Evolutionary conservation across 1,140 invertebrate species (phyloP).

Genomic region (Trichonephila inaurata): DNA sequence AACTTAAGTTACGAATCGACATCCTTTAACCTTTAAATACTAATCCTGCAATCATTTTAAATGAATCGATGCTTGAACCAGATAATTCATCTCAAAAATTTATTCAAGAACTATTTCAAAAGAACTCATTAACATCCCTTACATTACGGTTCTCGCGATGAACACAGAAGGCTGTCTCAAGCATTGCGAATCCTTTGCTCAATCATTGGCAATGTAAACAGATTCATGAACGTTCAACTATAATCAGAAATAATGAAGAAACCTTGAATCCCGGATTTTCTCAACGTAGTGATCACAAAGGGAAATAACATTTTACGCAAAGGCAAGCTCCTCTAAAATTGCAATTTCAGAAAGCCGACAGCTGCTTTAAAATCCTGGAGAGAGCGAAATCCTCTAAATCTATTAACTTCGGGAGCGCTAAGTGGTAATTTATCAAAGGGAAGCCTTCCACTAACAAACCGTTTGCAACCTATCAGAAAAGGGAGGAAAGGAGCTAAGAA

Average conservation of each 20-base stretch:
- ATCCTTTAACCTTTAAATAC: too few relatives aligned
- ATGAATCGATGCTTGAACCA: too few relatives aligned
- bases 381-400: constrained; percentile 1
- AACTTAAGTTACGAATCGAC: too few relatives aligned
- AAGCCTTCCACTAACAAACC: background rate
- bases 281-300: background rate
- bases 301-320: constrained; percentile 1
- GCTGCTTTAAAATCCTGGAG: background rate
- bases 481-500: background rate
- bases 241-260: background rate
- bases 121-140: too few relatives aligned
- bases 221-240: too few relatives aligned
- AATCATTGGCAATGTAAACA: too few relatives aligned
- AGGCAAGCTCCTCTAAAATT: background rate
- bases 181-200: too few relatives aligned
- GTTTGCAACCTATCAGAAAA: constrained; percentile 16
- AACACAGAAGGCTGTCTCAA: too few relatives aligned
- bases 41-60: too few relatives aligned
- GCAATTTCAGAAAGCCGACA: constrained; percentile 2
- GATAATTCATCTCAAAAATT: too few relatives aligned
- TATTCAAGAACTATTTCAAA: too few relatives aligned
- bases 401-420: background rate
- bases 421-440: constrained; percentile 43
- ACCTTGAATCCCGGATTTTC: background rate
- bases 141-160: too few relatives aligned